These are phyloP conservation scores for Accipiter cooperii DNA, from an alignment of 2,113 vertebrate genomes.

Conservation along the genomic window DNA sequence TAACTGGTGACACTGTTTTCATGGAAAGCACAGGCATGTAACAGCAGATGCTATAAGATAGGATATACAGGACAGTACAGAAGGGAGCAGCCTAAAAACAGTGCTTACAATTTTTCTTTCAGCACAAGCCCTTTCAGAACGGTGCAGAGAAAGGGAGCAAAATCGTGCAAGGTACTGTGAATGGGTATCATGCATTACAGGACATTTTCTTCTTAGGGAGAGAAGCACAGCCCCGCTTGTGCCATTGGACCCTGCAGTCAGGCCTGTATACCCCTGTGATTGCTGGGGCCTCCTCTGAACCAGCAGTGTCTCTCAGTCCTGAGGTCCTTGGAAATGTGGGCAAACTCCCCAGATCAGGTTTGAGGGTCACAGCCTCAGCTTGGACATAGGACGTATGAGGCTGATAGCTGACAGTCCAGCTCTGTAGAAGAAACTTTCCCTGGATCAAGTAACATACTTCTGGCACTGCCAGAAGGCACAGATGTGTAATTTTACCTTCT, in stretches of 20 bases:
- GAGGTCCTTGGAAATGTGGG: neutral
- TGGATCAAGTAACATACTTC: neutral
- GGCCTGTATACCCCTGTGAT: neutral
- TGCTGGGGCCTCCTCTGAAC: neutral
- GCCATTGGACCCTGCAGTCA: neutral
- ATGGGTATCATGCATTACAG: neutral
- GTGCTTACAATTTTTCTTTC: neutral
- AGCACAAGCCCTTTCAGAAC: neutral
- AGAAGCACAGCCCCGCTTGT: neutral
- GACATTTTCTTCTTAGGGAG: neutral
- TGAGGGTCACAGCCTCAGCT: neutral
- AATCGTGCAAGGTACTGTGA: neutral
- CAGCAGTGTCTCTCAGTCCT: neutral
- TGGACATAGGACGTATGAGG: fast-evolving
- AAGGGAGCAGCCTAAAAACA: neutral
- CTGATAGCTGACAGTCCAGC: neutral
- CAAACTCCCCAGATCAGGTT: neutral
- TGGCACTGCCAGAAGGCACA: neutral
- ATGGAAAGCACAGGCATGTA: neutral
- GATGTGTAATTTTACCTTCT: neutral
- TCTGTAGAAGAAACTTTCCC: neutral
- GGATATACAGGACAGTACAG: neutral
- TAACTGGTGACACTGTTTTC: neutral
- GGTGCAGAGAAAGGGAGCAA: neutral
- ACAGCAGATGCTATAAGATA: neutral